phyloP scores from a whole-genome alignment of 2,797 vertebrate genomes.

The Halcyon badia region DNA sequence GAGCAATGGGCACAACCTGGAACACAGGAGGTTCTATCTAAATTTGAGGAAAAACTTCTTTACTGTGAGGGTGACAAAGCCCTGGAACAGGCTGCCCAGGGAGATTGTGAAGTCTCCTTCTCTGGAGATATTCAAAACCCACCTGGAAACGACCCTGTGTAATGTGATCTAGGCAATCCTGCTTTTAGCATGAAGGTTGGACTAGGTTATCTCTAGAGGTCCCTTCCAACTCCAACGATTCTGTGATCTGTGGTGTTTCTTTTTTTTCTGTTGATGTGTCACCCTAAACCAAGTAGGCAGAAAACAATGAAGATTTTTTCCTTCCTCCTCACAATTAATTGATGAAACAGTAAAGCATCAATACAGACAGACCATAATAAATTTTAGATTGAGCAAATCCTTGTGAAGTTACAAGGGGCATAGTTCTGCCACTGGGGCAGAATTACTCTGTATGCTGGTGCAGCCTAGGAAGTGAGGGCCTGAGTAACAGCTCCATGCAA shows the following conservation, averaged over 20 bases:
- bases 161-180: too few relatives aligned
- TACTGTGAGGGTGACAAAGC: too few relatives aligned
- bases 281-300: background rate
- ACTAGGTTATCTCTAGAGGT: too few relatives aligned
- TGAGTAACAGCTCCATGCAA: background rate
- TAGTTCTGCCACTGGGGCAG: background rate
- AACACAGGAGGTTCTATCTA: too few relatives aligned
- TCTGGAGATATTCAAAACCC: too few relatives aligned
- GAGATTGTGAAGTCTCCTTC: too few relatives aligned
- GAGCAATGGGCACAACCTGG: too few relatives aligned
- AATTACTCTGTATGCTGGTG: background rate
- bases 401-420: background rate
- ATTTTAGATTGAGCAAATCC: accelerated
- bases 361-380: background rate
- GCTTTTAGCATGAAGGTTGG: too few relatives aligned
- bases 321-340: background rate
- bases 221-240: too few relatives aligned
- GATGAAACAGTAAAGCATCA: background rate
- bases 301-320: background rate
- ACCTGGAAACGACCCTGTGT: too few relatives aligned
- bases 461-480: background rate
- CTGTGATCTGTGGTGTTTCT: background rate
- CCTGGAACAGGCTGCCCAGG: too few relatives aligned
- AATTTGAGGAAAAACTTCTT: too few relatives aligned
- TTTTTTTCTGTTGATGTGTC: background rate